Evolutionary conservation across 2,888 invertebrate species (phyloP), one percentile per base, ranked within the genome.

Genomic region (Mesorhabditis sp.): DNA sequence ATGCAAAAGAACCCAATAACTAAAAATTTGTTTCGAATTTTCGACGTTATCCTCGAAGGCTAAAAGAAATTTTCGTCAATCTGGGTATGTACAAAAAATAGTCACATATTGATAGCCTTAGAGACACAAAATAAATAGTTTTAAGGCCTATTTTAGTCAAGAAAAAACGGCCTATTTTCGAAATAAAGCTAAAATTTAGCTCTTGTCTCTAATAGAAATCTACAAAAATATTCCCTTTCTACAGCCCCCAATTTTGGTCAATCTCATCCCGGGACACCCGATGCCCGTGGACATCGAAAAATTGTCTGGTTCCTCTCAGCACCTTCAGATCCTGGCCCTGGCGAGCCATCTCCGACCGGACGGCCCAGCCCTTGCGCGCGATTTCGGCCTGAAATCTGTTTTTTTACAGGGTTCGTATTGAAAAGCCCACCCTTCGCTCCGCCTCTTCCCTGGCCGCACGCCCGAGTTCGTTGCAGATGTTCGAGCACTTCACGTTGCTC

Each of bases 381-480:
- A 94, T 87, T 82, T 92, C 92, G 0, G 91, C 90, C 90, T 65
- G 10, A 13, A 65, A 65, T 10, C 7, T 43, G 43, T 13, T 13
- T 15, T 42, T 15, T 42, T 41, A 2, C 10, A 43, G 6, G 13
- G 15, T 43, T 43, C 13, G 44, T 3, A 4, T 70, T 68, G 28
- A 42, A 79, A 65, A 58, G 73, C 65, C 13, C 45, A 61, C 66
- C 43, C 43, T 15, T n/a, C 75, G 87, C 75, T 90, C 90, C 80
- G 91, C 91, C 0, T 92, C 91, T 69, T 88, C 88, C 4, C 78
- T 70, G 6, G 75, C 74, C 7, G 73, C 72, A 43, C 75, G 45
- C n/a, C 76, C 88, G 68, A 94, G 87, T 84, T 93, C 93, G 63
- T 82, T 89, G 85, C 95, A 95, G 70, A 90, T 92, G 86, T 94